phyloP scores from a whole-genome alignment of 2,113 vertebrate genomes.

The Myiopsitta monachus region DNA sequence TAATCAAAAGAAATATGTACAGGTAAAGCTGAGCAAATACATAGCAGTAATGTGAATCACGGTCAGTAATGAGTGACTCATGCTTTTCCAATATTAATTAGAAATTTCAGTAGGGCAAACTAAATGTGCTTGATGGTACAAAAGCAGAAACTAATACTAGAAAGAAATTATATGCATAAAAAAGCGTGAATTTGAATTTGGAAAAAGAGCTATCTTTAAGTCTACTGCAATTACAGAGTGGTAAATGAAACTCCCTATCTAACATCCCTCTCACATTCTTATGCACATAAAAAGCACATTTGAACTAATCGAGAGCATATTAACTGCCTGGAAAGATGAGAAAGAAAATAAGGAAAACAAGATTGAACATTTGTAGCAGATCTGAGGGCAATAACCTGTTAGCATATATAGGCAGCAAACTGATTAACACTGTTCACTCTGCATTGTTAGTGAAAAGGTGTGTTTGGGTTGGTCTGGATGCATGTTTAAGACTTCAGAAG shows the following conservation, averaged over 20 bases:
- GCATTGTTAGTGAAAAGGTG: background rate
- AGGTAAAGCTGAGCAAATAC: conserved; percentile 12
- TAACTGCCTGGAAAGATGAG: background rate
- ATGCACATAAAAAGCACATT: background rate
- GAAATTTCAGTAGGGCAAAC: background rate
- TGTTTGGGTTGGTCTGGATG: background rate
- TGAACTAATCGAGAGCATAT: background rate
- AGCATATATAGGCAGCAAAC: background rate
- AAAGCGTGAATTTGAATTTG: background rate
- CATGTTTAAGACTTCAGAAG: background rate
- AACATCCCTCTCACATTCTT: background rate
- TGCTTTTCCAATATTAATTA: background rate
- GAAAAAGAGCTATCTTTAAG: background rate
- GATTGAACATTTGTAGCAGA: background rate
- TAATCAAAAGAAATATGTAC: background rate
- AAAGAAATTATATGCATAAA: background rate
- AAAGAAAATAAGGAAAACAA: background rate
- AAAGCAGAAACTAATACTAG: background rate
- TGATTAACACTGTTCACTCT: background rate
- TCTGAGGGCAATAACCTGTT: background rate
- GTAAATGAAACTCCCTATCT: background rate
- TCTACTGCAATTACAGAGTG: background rate
- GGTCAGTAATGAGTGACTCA: background rate
- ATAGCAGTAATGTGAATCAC: background rate
- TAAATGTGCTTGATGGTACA: background rate